Percentiles rank a stretch among this genome's conserved stretches.
These are phyloP conservation scores for Aphelenchoides fujianensis DNA, from an alignment of 1,140 invertebrate genomes.

Conservation along the genomic window DNA sequence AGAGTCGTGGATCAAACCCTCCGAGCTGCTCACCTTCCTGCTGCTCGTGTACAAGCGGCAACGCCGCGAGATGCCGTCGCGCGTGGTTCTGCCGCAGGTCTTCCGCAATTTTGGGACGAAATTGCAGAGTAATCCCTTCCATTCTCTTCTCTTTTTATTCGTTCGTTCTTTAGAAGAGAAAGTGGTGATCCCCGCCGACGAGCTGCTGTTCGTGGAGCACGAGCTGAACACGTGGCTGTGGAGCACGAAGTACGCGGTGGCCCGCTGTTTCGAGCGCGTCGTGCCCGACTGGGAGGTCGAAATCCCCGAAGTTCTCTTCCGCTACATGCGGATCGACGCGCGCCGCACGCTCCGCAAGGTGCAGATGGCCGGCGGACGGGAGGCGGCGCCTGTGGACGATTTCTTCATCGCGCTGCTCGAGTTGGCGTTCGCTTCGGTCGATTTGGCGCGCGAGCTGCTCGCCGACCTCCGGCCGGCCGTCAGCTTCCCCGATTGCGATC, in stretches of 20 bases:
- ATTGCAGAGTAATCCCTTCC: too few relatives aligned
- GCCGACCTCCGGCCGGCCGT: background rate
- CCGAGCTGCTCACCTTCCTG: background rate
- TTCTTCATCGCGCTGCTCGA: background rate
- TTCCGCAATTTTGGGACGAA: background rate
- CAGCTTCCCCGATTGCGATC: background rate
- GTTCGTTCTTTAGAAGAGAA: background rate
- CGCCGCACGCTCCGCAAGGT: background rate
- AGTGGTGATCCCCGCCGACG: background rate
- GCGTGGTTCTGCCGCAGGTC: background rate
- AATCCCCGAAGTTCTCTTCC: background rate
- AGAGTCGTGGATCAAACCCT: background rate
- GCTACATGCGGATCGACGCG: background rate
- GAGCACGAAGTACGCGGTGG: background rate
- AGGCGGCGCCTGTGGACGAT: background rate
- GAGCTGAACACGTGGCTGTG: background rate
- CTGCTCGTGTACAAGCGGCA: background rate
- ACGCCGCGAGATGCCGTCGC: background rate
- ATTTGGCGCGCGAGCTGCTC: background rate
- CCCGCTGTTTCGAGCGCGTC: background rate
- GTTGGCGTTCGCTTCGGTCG: background rate
- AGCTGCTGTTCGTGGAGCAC: background rate
- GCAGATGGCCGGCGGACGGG: background rate
- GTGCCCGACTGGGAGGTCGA: background rate
- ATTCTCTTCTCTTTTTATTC: too few relatives aligned